These are phyloP conservation scores for Crossocerus cetratus DNA, from an alignment of 2,888 invertebrate species.

Conservation along the genomic window DNA sequence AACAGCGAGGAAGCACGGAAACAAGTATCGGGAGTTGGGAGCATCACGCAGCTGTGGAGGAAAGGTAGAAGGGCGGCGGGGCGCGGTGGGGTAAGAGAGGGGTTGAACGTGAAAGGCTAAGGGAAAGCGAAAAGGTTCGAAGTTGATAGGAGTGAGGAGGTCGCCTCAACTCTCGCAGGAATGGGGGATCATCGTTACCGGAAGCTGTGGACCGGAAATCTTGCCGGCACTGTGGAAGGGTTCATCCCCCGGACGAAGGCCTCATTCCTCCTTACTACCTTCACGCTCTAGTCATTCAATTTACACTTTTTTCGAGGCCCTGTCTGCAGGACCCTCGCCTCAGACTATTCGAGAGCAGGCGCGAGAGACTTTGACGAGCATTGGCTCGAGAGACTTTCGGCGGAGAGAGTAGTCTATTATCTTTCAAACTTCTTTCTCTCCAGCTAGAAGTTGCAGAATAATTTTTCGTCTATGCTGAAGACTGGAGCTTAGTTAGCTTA, in stretches of 20 bases:
- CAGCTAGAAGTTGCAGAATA: no score
- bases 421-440: no score
- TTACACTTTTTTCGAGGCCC: background rate
- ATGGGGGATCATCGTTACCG: conserved; percentile 58
- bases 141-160: conserved; percentile 21
- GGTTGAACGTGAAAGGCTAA: background rate
- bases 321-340: no score
- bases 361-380: no score
- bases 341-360: no score
- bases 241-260: conserved; percentile 3
- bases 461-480: no score
- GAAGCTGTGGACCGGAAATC: conserved; percentile 58
- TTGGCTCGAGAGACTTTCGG: no score
- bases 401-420: no score
- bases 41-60: background rate
- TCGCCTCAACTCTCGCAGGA: conserved; percentile 31
- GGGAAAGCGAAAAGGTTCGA: conserved; percentile 17
- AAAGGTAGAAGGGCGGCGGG: background rate
- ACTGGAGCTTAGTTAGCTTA: no score
- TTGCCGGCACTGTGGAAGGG: conserved; percentile 35
- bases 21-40: conserved; percentile 11
- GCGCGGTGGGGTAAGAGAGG: background rate
- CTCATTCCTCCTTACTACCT: conserved; percentile 1
- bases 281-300: conserved; percentile 43
- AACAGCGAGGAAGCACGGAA: conserved; percentile 30